A percentile compares a stretch with the other conserved stretches of the same genome.
These are phyloP conservation scores for Aphis gossypii DNA, from an alignment of 1,140 invertebrate genomes.

Conservation along the genomic window DNA sequence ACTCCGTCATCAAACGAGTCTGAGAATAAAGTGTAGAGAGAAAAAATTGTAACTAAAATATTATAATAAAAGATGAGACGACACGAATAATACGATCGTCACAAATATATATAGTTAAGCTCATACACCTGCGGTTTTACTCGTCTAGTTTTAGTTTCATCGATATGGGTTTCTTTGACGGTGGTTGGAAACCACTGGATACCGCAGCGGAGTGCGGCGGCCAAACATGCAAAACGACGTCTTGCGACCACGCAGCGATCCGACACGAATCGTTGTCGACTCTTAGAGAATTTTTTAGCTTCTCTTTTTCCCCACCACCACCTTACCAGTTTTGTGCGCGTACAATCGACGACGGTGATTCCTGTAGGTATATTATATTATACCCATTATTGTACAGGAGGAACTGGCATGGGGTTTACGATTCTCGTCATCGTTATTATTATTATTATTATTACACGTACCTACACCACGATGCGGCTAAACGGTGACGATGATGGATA, in stretches of 20 bases:
- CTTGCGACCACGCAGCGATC: not conserved
- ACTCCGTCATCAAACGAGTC: not conserved
- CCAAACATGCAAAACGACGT: not conserved
- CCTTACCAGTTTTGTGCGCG: not conserved
- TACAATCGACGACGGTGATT: not conserved
- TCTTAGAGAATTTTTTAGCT: not conserved
- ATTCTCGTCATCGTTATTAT: not conserved
- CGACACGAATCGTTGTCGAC: not conserved
- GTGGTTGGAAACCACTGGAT: slow-evolving; percentile 19
- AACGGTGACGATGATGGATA: slow-evolving; percentile 46
- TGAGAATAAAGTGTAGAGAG: not conserved
- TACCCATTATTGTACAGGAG: not conserved
- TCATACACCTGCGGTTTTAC: not conserved
- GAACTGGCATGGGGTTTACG: not conserved
- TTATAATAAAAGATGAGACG: not conserved
- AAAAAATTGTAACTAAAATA: not conserved
- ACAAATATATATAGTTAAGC: not conserved
- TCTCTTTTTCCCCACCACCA: not conserved
- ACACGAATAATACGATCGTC: not conserved
- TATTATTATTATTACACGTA: not conserved
- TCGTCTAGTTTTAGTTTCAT: not conserved
- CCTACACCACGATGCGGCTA: not conserved
- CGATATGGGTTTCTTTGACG: not conserved
- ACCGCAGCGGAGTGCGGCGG: not conserved
- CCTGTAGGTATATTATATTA: not conserved